Conservation (phyloP, 2,797 vertebrate species). For the Zalophus californianus region DNA sequence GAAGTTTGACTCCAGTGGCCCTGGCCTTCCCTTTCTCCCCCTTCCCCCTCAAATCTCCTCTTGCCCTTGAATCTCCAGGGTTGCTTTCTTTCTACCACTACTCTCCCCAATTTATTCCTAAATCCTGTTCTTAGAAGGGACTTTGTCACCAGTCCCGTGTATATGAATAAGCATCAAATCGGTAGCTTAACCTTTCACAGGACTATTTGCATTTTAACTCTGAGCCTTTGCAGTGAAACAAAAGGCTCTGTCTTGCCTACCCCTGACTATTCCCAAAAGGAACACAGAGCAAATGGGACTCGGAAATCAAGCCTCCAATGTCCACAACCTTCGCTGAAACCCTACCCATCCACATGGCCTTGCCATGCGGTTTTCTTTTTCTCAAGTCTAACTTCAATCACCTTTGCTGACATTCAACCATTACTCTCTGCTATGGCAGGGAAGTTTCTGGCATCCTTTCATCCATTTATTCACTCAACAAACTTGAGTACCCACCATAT, state of each 20-base stretch:
- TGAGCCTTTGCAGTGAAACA: neutral
- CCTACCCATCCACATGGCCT: neutral
- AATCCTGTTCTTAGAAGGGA: conserved; percentile 30
- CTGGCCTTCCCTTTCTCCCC: neutral
- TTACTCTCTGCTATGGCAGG: neutral
- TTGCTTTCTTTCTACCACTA: neutral
- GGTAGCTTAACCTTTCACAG: neutral
- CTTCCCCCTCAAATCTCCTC: neutral
- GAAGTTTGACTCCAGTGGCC: neutral
- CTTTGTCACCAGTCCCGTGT: neutral
- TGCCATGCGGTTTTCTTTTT: neutral
- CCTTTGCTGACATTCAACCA: neutral
- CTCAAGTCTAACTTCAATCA: neutral
- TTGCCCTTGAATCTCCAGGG: neutral
- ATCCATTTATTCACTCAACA: conserved; percentile 22
- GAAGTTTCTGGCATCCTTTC: neutral
- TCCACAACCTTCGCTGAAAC: neutral
- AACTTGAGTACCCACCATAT: neutral
- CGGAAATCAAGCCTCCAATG: neutral
- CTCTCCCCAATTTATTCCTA: neutral
- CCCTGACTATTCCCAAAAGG: neutral
- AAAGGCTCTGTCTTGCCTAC: neutral
- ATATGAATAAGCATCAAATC: conserved; percentile 10
- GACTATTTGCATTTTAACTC: neutral
- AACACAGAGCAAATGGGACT: neutral